phyloP scores from a whole-genome alignment of 2,888 invertebrate genomes.

The Leptinotarsa haldemani region DNA sequence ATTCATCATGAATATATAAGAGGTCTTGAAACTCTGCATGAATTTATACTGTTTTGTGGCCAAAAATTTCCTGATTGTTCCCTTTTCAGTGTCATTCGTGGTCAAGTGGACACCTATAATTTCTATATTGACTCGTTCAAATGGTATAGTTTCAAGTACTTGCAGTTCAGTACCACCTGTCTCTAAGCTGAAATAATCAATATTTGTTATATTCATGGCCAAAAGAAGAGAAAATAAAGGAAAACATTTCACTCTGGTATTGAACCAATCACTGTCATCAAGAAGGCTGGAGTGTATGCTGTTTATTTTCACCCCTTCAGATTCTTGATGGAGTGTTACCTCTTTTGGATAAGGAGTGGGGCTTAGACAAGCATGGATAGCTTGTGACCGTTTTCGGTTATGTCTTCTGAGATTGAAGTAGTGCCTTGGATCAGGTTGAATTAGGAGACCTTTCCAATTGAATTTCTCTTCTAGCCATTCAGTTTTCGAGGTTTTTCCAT shows the following conservation, averaged over 20 bases:
- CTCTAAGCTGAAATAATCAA: constrained; percentile 79
- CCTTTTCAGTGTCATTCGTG: constrained; percentile 59
- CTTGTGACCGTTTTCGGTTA: constrained; percentile 71
- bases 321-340: constrained; percentile 60
- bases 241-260: constrained; percentile 84
- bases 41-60: constrained; percentile 62
- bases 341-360: constrained; percentile 81
- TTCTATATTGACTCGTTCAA: constrained; percentile 66
- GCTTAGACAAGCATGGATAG: constrained; percentile 83
- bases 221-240: constrained; percentile 84
- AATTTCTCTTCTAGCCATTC: constrained; percentile 78
- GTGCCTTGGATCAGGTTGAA: constrained; percentile 83
- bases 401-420: constrained; percentile 75
- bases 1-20: constrained; percentile 60
- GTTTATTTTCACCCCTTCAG: constrained; percentile 64
- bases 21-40: constrained; percentile 60
- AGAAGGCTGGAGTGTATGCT: constrained; percentile 69
- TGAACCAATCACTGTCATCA: constrained; percentile 70
- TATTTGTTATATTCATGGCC: constrained; percentile 77
- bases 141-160: constrained; percentile 73
- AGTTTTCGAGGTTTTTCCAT: constrained; percentile 73
- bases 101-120: constrained; percentile 64
- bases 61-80: constrained; percentile 62
- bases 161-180: constrained; percentile 69
- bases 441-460: constrained; percentile 80